Conservation (phyloP, 1,140 invertebrate genomes). For the Penaeus chinensis region DNA sequence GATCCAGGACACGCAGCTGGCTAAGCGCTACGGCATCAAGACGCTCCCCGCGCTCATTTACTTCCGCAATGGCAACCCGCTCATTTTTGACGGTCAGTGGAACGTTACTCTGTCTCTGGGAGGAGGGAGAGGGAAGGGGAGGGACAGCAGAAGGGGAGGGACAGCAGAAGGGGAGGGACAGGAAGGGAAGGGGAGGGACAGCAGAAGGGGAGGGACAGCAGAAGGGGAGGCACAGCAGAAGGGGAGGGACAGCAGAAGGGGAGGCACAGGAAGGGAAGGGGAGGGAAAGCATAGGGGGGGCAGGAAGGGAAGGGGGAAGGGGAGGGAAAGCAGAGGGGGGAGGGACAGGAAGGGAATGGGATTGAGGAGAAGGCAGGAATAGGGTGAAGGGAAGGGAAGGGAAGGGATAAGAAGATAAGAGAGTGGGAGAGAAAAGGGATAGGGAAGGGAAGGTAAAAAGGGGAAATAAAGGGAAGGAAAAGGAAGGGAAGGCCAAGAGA, state of each 20-base stretch:
- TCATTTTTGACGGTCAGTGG: constrained; percentile 83
- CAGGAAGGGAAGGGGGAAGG: background rate
- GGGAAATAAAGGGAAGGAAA: background rate
- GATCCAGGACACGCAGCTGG: constrained; percentile 90
- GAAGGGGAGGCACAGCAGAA: no score
- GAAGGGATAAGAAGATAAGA: background rate
- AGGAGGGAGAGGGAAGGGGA: background rate
- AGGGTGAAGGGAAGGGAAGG: background rate
- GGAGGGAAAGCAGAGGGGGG: background rate
- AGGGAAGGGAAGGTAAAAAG: background rate
- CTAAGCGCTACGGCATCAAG: constrained; percentile 93
- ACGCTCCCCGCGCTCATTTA: constrained; percentile 94
- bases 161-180: background rate
- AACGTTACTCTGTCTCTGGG: background rate
- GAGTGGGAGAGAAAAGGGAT: background rate
- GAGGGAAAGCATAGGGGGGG: background rate
- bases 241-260: background rate
- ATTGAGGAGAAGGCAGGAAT: background rate
- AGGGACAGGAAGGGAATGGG: background rate
- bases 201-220: no score
- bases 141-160: background rate
- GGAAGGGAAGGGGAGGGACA: no score
- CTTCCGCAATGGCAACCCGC: constrained; percentile 92
- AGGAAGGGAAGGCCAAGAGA: background rate
- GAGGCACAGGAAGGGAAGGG: background rate